Conservation (phyloP, 2,113 vertebrate species). For the Gyps fulvus region DNA sequence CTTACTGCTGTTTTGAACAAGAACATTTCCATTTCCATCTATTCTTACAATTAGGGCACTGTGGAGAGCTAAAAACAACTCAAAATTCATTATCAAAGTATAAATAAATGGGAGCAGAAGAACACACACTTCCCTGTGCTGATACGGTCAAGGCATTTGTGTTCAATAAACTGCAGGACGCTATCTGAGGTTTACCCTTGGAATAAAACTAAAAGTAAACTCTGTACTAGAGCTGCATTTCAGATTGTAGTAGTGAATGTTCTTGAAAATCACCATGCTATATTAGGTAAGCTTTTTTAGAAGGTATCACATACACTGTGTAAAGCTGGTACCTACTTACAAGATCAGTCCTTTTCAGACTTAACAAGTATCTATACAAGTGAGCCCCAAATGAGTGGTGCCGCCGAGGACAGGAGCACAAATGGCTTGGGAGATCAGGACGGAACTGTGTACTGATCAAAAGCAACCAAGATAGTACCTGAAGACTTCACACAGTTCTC, state of each 20-base stretch:
- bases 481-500: not conserved
- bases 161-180: not conserved
- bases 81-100: not conserved
- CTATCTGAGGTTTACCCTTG: not conserved
- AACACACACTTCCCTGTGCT: not conserved
- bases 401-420: not conserved
- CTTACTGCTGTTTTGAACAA: not conserved
- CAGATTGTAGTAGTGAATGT: not conserved
- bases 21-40: constrained; percentile 8
- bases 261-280: not conserved
- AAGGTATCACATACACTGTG: not conserved
- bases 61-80: not conserved
- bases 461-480: not conserved
- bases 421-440: not conserved
- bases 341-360: not conserved
- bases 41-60: not conserved
- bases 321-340: not conserved
- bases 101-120: not conserved
- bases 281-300: not conserved
- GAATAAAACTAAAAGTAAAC: not conserved
- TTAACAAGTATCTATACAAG: not conserved
- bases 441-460: not conserved
- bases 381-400: not conserved
- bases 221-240: not conserved
- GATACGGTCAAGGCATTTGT: not conserved